Base-by-base conservation (phyloP, 2,113 vertebrate species). In the Periophthalmodon schlosseri region DNA sequence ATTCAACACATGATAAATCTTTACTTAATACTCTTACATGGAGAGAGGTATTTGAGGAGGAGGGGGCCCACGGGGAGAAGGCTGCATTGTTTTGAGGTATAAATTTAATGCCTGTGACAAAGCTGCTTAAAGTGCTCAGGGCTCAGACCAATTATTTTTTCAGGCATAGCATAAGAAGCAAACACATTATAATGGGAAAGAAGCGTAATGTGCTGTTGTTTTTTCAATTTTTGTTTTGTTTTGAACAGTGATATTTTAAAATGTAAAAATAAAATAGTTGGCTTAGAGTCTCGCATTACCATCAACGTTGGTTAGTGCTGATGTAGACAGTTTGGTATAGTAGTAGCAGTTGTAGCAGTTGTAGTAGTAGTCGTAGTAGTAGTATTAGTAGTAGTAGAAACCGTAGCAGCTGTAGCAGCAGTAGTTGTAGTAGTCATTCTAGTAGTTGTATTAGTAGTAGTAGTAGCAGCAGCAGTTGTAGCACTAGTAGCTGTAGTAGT, bases 21-120 rank as follows among this genome's bases (percentile, higher is more conserved):
- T 86, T 87, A 76, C 76, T 28, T 93, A 93, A 94, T 89, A 80
- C 86, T 90, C 90, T 93, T 93, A 92, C n/a, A 75, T 88, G 90
- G 90, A 84, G 85, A 85, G 61, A 34, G 61, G 61, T 65, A 65
- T 65, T 36, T 34, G 57, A 1, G 21, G 24, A 18, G 68, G 63
- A n/a, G 71, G 21, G 63, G 72, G 68, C 61, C 60, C 14, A 24
- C 49, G 20, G 68, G 75, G 69, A 66, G 50, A 76, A 72, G 69
- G 71, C 47, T 54, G 65, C 71, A 74, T 84, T 88, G 76, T 86
- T 91, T 88, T 74, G 56, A 73, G 68, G 66, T 58, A 71, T 66
- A 81, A 86, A 74, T 75, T 54, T 83, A 83, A 82, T 76, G 65
- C 72, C 76, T n/a, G 47, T 78, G 79, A 83, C 83, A 2, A 68